These are phyloP conservation scores for Ischnus inquisitorius DNA, from an alignment of 2,888 invertebrate species.

Conservation along the genomic window DNA sequence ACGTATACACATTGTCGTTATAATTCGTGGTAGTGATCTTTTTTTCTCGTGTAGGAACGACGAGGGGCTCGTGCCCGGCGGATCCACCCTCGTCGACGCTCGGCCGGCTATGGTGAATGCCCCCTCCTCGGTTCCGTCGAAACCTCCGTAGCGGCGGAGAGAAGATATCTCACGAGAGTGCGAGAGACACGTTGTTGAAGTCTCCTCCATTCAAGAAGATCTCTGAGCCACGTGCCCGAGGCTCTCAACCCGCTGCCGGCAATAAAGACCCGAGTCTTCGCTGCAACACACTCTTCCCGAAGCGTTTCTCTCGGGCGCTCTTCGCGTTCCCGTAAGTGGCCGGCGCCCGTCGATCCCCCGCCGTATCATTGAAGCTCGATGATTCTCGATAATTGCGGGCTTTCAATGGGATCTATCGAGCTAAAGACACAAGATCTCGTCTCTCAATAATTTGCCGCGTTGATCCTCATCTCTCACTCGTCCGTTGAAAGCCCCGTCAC, in stretches of 20 bases:
- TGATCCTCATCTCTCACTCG: neutral
- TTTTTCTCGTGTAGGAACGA: conserved; percentile 63
- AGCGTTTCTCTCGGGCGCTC: conserved; percentile 19
- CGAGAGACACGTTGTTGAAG: conserved; percentile 36
- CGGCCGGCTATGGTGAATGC: conserved; percentile 73
- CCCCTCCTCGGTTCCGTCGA: conserved; percentile 65
- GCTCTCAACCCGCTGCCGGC: conserved; percentile 79
- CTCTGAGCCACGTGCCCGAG: conserved; percentile 82
- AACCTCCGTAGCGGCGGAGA: neutral
- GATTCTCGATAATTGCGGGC: conserved; percentile 63
- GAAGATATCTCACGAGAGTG: conserved; percentile 41
- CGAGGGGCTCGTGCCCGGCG: conserved; percentile 69
- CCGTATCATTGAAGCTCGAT: conserved; percentile 54
- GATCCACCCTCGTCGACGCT: conserved; percentile 60
- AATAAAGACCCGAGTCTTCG: conserved; percentile 28
- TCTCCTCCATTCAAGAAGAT: conserved; percentile 82
- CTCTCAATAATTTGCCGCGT: conserved; percentile 22
- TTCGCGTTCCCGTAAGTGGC: conserved; percentile 47
- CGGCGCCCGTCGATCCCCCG: conserved; percentile 59
- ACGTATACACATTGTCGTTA: conserved; percentile 57
- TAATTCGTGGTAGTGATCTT: conserved; percentile 58
- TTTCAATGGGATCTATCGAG: conserved; percentile 38
- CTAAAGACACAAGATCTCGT: conserved; percentile 3
- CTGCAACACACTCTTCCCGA: conserved; percentile 5
- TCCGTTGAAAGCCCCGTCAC: neutral